Conservation (phyloP, 53 echinoderm and acorn worm species). For the Luidia sarsii region DNA sequence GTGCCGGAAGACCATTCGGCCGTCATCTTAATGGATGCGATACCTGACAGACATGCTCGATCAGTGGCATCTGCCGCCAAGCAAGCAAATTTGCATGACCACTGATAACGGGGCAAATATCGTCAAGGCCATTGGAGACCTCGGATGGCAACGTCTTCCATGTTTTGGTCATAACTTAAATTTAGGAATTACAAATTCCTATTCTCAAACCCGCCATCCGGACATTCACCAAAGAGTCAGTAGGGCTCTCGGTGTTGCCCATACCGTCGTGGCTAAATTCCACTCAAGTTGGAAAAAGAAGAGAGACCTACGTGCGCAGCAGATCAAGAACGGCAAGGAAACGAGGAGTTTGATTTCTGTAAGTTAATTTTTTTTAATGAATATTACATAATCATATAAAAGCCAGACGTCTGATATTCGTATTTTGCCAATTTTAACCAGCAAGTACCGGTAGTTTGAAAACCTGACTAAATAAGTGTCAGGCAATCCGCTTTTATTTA, state of each 20-base stretch:
- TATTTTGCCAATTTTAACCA: too few relatives aligned
- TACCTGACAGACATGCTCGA: background rate
- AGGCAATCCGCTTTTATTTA: too few relatives aligned
- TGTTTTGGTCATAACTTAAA: slow-evolving; percentile 54
- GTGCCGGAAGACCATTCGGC: slow-evolving; percentile 40
- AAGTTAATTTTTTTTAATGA: background rate
- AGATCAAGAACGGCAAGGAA: slow-evolving; percentile 31
- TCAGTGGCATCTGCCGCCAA: slow-evolving; percentile 39
- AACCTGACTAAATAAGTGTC: too few relatives aligned
- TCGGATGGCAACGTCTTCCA: slow-evolving; percentile 15
- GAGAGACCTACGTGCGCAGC: slow-evolving; percentile 14
- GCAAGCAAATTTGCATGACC: slow-evolving; percentile 30
- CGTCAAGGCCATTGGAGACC: background rate
- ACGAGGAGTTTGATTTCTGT: slow-evolving; percentile 24
- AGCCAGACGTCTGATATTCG: too few relatives aligned
- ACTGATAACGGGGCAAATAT: slow-evolving; percentile 59
- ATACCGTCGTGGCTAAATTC: slow-evolving; percentile 32
- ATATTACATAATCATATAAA: too few relatives aligned
- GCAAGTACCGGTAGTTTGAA: too few relatives aligned
- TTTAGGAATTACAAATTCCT: slow-evolving; percentile 48
- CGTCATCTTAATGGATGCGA: background rate
- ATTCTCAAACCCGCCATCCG: slow-evolving; percentile 32
- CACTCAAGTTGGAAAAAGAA: slow-evolving; percentile 52
- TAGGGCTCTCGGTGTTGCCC: slow-evolving; percentile 20
- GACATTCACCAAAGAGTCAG: slow-evolving; percentile 30